Evolutionary conservation across 2,888 invertebrate species (phyloP).

Genomic region (Embidobia sp.): DNA sequence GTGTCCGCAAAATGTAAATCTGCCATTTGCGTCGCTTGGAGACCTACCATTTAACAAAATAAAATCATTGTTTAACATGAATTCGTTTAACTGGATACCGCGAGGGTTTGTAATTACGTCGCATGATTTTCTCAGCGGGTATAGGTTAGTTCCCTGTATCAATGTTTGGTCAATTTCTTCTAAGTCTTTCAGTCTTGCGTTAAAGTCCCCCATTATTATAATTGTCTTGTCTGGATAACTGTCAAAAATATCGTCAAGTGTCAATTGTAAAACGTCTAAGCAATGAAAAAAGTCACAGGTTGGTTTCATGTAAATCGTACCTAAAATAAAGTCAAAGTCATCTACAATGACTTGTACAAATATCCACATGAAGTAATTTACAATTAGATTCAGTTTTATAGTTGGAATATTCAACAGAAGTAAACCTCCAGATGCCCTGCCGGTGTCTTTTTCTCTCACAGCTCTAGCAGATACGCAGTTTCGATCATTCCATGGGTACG

Average conservation of each 20-base stretch:
- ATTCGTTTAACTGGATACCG: background rate
- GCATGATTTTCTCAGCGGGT: background rate
- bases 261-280: background rate
- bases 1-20: background rate
- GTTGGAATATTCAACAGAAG: background rate
- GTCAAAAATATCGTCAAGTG: background rate
- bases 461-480: background rate
- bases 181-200: background rate
- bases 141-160: background rate
- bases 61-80: constrained; percentile 7
- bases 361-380: background rate
- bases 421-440: background rate
- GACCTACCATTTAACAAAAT: constrained; percentile 10
- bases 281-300: background rate
- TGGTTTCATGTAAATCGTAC: constrained; percentile 1
- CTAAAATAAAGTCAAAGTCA: constrained; percentile 1
- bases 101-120: background rate
- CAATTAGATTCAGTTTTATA: background rate
- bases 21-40: background rate
- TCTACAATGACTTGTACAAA: background rate
- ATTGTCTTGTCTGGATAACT: background rate
- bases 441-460: background rate
- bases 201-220: constrained; percentile 4
- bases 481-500: background rate
- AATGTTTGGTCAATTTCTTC: background rate